phyloP scores from a whole-genome alignment of 2,888 invertebrate species.

The Phrixothrix hirtus region DNA sequence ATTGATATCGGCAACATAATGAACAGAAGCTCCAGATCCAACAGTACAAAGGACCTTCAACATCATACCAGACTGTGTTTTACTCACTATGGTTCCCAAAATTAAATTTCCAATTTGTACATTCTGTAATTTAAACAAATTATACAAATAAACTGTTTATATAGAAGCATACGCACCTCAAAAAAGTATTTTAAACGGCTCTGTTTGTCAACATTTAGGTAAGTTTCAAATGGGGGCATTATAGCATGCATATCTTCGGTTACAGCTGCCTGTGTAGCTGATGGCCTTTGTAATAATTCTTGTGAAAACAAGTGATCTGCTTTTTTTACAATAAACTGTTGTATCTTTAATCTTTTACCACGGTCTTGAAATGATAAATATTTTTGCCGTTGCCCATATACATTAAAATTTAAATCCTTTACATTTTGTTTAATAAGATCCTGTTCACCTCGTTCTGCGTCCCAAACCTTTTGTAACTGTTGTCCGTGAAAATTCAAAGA shows the following conservation, averaged over 20 bases:
- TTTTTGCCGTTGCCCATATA: conserved; percentile 79
- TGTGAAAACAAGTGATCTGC: conserved; percentile 74
- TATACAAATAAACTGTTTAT: not conserved
- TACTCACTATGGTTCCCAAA: conserved; percentile 76
- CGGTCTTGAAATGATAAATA: conserved; percentile 82
- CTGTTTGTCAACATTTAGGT: conserved; percentile 77
- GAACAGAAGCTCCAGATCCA: conserved; percentile 70
- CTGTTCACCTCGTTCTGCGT: conserved; percentile 78
- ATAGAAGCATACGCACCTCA: conserved; percentile 63
- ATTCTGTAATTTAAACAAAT: conserved; percentile 59
- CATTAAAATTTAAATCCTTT: conserved; percentile 69
- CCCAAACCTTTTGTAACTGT: conserved; percentile 86
- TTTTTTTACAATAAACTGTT: conserved; percentile 86
- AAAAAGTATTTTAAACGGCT: conserved; percentile 79
- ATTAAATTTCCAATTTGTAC: conserved; percentile 78
- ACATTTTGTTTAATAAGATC: conserved; percentile 68
- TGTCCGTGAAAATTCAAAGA: conserved; percentile 85
- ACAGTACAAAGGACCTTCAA: conserved; percentile 85
- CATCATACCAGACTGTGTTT: conserved; percentile 72
- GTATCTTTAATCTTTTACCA: conserved; percentile 79
- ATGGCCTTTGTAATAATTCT: conserved; percentile 58
- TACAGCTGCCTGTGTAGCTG: conserved; percentile 57
- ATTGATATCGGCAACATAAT: conserved; percentile 84
- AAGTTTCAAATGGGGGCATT: conserved; percentile 86
- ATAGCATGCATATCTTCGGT: conserved; percentile 74